Percentiles rank a stretch among this genome's conserved stretches.
Evolutionary conservation across 2,797 vertebrate species (phyloP).

Genomic region (Siniperca obscura): DNA sequence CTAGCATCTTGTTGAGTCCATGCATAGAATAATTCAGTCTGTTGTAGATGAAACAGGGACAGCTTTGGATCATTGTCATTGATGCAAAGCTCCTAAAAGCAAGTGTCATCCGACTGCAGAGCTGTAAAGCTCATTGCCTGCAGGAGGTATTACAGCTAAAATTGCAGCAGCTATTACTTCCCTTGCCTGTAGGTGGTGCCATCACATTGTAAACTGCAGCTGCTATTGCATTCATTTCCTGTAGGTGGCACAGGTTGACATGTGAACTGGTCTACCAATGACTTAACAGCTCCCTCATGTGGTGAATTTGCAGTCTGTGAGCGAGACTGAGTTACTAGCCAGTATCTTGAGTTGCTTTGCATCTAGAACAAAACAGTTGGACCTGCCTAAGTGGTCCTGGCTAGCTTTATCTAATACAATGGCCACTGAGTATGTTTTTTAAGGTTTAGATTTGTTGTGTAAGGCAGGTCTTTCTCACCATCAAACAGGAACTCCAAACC

Average conservation of each 20-base stretch:
- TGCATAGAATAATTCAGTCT: conserved; percentile 18
- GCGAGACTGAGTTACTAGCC: not conserved
- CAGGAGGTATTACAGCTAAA: conserved; percentile 14
- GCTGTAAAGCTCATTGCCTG: conserved; percentile 5
- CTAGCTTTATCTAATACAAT: conserved; percentile 20
- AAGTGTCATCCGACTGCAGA: conserved; percentile 16
- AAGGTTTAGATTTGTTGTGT: conserved; percentile 44
- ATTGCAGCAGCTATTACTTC: conserved; percentile 21
- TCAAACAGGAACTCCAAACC: conserved; percentile 66
- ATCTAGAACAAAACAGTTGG: conserved; percentile 7
- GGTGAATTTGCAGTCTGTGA: not conserved
- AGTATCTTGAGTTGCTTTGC: conserved; percentile 4
- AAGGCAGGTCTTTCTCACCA: conserved; percentile 51
- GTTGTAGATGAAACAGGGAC: conserved; percentile 43
- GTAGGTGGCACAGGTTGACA: conserved; percentile 5
- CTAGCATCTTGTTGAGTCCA: conserved; percentile 35
- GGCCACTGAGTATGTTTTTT: conserved; percentile 8
- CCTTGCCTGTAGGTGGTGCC: not conserved
- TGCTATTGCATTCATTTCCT: conserved; percentile 14
- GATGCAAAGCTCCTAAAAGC: conserved; percentile 40
- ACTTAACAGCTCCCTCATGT: not conserved
- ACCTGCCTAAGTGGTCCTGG: not conserved
- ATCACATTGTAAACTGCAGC: conserved; percentile 9
- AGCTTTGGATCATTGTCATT: conserved; percentile 39
- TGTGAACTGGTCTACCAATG: not conserved